Percentiles rank a stretch among this genome's conserved stretches.
Evolutionary conservation across 1,140 invertebrate genomes (phyloP).

Genomic region (Drosophila fuyamai): DNA sequence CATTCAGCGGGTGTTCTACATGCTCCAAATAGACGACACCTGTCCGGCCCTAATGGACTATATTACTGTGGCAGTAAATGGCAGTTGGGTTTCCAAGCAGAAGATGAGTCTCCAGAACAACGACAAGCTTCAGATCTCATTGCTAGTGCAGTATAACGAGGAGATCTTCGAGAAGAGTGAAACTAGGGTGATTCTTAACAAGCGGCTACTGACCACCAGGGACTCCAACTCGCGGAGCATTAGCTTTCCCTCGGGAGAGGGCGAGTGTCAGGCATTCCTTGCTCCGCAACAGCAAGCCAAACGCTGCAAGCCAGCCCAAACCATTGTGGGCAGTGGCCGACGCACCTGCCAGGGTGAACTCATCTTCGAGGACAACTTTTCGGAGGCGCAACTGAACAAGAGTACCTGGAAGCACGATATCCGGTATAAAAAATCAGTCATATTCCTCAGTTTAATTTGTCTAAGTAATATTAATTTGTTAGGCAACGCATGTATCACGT

Average conservation of each 20-base stretch:
- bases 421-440: constrained; percentile 4
- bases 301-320: constrained; percentile 40
- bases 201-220: constrained; percentile 47
- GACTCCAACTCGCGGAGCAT: constrained; percentile 23
- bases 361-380: constrained; percentile 72
- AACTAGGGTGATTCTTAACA: constrained; percentile 59
- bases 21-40: constrained; percentile 61
- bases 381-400: constrained; percentile 38
- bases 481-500: constrained; percentile 61
- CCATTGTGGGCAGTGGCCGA: constrained; percentile 23
- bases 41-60: constrained; percentile 70
- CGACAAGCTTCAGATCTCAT: constrained; percentile 58
- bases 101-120: constrained; percentile 52
- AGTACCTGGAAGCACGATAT: constrained; percentile 69
- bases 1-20: constrained; percentile 60
- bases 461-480: not conserved
- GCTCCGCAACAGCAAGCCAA: constrained; percentile 14
- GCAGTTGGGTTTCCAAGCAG: constrained; percentile 55
- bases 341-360: constrained; percentile 57
- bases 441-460: not conserved
- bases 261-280: constrained; percentile 36
- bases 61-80: constrained; percentile 48
- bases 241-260: constrained; percentile 10
- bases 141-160: constrained; percentile 66
- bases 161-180: constrained; percentile 64